Base-by-base conservation (phyloP, 2,797 vertebrate genomes). In the Saxicola maurus region DNA sequence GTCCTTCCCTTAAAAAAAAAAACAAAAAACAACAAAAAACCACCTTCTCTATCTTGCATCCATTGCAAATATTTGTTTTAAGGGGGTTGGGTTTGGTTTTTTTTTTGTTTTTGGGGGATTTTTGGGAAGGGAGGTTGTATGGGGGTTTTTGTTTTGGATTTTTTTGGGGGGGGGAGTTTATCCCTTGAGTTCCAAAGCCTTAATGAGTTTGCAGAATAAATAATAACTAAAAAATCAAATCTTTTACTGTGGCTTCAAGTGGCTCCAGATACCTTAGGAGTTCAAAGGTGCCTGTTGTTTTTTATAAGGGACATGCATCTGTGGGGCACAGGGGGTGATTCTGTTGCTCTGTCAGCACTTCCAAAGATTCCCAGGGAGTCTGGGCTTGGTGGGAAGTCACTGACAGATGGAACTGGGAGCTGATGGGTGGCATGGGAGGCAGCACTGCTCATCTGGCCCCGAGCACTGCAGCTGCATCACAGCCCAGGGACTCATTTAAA, bases 71-170 rank as follows among this genome's bases (percentile, higher is more conserved):
- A 55, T n/a, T 94, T 81, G 7, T 49, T 81, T 81, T 67, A 53
- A 77, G 48, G 18, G 4, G 2, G 3, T 38, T 55, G 10, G 12
- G 7, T 13, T 46, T 14, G 20, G 10, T 35, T 27, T 4, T 17
- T 49, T 49, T 28, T 49, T 49, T 12, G 4, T 30, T 18, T 21
- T n/a, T 20, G 18, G 28, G 17, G 6, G 9, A 4, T 8, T 8
- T 23, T 11, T 51, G 27, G 49, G 28, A 19, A 25, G 16, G 17
- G 49, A 8, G 49, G 7, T 52, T 52, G 11, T 52, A n/a, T 52
- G 18, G 31, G 37, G 8, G 28, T 28, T 19, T 18, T 14, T 0
- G 3, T 14, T 31, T 6, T 4, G 2, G 9, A 9, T 10, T 9
- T 11, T 19, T 23, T 52, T 40, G 42, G 19, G 13, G 42, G 19